Evolutionary conservation across 35 echinoderm and acorn worm species (phyloP).

Genomic region (Nesometra sesokonis): DNA sequence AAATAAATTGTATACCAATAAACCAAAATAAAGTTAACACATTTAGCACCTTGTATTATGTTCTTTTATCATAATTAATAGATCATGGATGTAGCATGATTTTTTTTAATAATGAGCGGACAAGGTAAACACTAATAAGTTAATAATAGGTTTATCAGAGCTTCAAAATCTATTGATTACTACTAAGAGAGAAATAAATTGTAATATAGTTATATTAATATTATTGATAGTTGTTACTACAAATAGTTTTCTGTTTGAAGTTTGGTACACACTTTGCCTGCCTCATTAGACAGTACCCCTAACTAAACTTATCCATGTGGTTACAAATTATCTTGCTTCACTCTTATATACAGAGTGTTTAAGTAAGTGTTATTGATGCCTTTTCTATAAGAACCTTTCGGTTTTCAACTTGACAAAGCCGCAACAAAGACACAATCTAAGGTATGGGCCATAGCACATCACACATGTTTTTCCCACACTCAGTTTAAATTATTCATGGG

Average conservation of each 20-base stretch:
- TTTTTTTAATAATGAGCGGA: too few relatives aligned
- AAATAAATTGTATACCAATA: too few relatives aligned
- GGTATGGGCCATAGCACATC: not conserved
- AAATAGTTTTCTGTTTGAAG: not conserved
- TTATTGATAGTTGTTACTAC: not conserved
- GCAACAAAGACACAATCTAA: not conserved
- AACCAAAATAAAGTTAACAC: too few relatives aligned
- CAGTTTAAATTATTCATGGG: not conserved
- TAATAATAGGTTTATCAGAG: not conserved
- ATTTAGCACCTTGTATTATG: too few relatives aligned
- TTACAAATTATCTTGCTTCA: not conserved
- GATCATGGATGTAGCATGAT: too few relatives aligned
- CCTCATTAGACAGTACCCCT: not conserved
- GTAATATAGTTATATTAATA: not conserved
- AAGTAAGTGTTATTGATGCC: not conserved
- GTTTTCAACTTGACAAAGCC: not conserved
- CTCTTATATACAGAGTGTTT: not conserved
- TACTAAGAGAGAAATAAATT: not conserved
- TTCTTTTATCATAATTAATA: too few relatives aligned
- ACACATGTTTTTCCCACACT: not conserved
- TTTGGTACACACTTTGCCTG: not conserved
- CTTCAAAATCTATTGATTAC: not conserved
- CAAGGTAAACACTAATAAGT: not conserved
- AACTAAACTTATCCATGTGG: not conserved
- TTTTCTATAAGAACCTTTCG: not conserved